phyloP scores from a whole-genome alignment of 2,797 vertebrate genomes.

The Orientallactaga sibirica region DNA sequence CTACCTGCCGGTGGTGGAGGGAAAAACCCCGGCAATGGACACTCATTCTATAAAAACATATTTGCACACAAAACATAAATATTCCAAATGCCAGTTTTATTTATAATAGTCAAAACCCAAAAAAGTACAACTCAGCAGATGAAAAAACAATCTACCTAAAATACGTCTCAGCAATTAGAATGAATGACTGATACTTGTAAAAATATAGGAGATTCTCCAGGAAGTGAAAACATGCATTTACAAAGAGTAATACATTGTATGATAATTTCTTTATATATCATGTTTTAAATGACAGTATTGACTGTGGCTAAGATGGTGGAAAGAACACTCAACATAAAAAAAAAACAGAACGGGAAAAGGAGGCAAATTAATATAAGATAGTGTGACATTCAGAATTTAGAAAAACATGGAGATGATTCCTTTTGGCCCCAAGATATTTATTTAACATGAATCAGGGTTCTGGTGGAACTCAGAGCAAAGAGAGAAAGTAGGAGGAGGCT shows the following conservation, averaged over 20 bases:
- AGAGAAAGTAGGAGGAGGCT: too few relatives aligned
- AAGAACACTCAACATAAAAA: background rate
- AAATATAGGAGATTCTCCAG: background rate
- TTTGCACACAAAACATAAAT: conserved; percentile 2
- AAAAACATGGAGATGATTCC: too few relatives aligned
- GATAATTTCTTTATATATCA: background rate
- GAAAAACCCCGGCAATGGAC: too few relatives aligned
- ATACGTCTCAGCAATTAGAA: background rate
- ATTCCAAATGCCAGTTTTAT: conserved; percentile 8
- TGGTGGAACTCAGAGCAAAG: too few relatives aligned
- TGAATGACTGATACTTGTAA: background rate
- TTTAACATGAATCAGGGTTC: too few relatives aligned
- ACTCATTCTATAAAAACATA: conserved; percentile 47
- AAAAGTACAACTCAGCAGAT: background rate
- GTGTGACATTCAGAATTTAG: too few relatives aligned
- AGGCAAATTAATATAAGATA: too few relatives aligned
- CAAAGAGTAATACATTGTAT: background rate
- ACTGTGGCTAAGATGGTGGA: background rate
- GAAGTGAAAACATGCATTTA: background rate
- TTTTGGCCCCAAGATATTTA: too few relatives aligned
- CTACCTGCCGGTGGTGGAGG: too few relatives aligned
- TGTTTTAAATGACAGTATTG: background rate
- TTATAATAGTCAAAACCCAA: conserved; percentile 32
- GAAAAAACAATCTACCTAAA: conserved; percentile 5
- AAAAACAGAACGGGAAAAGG: too few relatives aligned